Conservation (phyloP, 1,140 invertebrate species). For the Anastrepha ludens region DNA sequence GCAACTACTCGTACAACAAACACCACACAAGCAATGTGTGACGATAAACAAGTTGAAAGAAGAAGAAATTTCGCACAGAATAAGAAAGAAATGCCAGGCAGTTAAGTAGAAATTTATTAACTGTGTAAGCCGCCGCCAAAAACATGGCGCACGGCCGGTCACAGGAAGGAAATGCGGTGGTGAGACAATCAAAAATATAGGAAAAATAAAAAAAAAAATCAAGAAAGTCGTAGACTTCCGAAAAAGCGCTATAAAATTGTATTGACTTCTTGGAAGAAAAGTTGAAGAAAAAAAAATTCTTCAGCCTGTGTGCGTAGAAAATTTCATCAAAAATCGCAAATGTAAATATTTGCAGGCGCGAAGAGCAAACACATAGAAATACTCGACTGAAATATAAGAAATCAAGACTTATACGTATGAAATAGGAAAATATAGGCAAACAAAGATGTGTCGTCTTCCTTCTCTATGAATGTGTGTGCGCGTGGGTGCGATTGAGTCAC, state of each 20-base stretch:
- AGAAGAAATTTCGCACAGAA: neutral
- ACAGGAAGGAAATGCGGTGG: slow-evolving; percentile 5
- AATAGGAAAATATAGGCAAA: no score
- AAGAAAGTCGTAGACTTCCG: neutral
- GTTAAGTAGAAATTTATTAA: slow-evolving; percentile 52
- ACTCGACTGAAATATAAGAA: neutral
- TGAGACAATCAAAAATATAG: neutral
- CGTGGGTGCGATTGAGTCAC: neutral
- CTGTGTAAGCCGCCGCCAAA: slow-evolving; percentile 24
- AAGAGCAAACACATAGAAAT: neutral
- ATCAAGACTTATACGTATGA: neutral
- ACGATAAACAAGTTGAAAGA: slow-evolving; percentile 28
- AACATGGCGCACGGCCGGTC: neutral
- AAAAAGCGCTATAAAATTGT: neutral
- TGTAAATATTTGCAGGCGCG: slow-evolving; percentile 13
- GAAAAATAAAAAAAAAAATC: slow-evolving; percentile 3
- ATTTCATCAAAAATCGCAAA: slow-evolving; percentile 41
- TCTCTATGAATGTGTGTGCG: neutral
- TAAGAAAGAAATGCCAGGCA: slow-evolving; percentile 6
- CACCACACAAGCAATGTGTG: neutral
- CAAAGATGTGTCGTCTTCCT: no score
- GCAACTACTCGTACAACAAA: neutral
- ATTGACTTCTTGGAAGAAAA: neutral
- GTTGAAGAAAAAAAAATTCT: slow-evolving; percentile 4
- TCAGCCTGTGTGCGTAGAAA: neutral